These are phyloP conservation scores for Drosophila quinaria DNA, from an alignment of 2,888 invertebrate genomes.

Conservation along the genomic window DNA sequence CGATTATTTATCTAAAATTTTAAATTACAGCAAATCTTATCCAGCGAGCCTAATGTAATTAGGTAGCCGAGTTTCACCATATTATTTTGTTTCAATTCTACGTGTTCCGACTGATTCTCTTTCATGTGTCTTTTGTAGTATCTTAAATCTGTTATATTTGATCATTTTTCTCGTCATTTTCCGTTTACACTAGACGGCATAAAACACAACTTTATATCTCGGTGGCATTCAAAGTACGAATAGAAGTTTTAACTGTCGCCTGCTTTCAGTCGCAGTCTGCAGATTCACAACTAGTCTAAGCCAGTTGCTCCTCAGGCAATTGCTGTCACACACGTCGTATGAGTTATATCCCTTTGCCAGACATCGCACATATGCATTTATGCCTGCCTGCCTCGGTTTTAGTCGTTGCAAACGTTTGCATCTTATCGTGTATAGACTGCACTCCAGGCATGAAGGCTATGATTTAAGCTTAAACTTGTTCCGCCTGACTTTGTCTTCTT, in stretches of 20 bases:
- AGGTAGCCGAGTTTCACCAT: too few species aligned
- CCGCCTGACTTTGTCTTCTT: conserved; percentile 52
- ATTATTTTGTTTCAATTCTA: too few species aligned
- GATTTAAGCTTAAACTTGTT: conserved; percentile 71
- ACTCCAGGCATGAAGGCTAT: conserved; percentile 65
- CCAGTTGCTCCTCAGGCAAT: conserved; percentile 35
- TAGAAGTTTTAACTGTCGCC: conserved; percentile 35
- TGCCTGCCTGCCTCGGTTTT: conserved; percentile 20
- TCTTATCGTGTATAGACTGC: conserved; percentile 68
- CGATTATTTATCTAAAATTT: too few species aligned
- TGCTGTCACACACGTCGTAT: conserved; percentile 69
- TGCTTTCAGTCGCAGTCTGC: conserved; percentile 8
- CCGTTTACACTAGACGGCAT: too few species aligned
- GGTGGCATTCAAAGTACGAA: conserved; percentile 29
- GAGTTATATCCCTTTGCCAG: conserved; percentile 60
- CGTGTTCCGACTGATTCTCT: not conserved
- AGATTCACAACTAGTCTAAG: conserved; percentile 3
- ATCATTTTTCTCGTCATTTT: too few species aligned
- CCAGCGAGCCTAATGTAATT: too few species aligned
- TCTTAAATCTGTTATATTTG: not conserved
- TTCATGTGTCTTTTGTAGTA: not conserved
- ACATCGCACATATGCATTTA: conserved; percentile 39
- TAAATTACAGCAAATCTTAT: too few species aligned
- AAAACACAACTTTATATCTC: conserved; percentile 43
- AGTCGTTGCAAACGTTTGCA: conserved; percentile 59